These are phyloP conservation scores for Spilogale gracilis DNA, from an alignment of 2,113 vertebrate genomes.

Conservation along the genomic window DNA sequence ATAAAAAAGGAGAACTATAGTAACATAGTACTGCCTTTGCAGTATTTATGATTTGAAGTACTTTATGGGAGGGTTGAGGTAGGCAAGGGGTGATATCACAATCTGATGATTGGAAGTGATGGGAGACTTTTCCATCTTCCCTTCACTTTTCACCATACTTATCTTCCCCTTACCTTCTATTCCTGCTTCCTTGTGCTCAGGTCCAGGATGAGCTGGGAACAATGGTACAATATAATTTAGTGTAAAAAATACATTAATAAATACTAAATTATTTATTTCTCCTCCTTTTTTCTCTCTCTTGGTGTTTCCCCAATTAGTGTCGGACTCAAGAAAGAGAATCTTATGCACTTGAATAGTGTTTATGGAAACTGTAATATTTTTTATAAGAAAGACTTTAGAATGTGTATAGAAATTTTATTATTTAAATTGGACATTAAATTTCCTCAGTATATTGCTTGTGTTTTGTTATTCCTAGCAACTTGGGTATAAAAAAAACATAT, in stretches of 20 bases:
- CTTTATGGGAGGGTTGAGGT: not conserved
- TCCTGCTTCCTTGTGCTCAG: not conserved
- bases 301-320: not conserved
- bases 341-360: not conserved
- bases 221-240: not conserved
- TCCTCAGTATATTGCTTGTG: not conserved
- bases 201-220: not conserved
- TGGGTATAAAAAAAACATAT: not conserved
- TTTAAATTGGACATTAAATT: not conserved
- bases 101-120: not conserved
- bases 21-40: not conserved
- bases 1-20: too few relatives aligned
- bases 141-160: not conserved
- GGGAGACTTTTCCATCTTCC: rapidly evolving
- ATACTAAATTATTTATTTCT: not conserved
- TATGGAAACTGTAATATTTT: not conserved
- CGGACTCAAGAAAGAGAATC: not conserved
- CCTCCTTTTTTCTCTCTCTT: not conserved
- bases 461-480: constrained; percentile 4
- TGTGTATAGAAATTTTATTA: not conserved
- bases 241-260: not conserved
- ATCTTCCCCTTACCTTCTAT: rapidly evolving
- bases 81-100: not conserved
- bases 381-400: not conserved
- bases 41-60: not conserved